Base-by-base conservation (phyloP, 2,888 invertebrate genomes). In the Pterobdella sp. region DNA sequence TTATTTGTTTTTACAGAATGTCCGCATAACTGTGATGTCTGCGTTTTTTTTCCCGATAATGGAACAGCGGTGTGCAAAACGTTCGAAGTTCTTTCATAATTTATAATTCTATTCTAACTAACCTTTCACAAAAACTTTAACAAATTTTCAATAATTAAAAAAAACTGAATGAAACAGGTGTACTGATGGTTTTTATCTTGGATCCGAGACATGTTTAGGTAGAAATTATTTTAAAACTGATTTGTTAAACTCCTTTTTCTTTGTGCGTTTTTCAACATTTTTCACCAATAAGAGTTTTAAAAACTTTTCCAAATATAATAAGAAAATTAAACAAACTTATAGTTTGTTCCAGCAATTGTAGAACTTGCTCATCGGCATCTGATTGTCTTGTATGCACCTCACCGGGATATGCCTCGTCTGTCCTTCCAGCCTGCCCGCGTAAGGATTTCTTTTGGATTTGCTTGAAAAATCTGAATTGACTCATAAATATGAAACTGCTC, bases 11-110 rank as follows among this genome's bases (percentile, higher is more conserved):
- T 18, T 70, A 10, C 42, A 73, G 73, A 35, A 34, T 73, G 73
- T 63, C 73, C 73, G 31, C 7, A 35, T 31, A 69, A 73, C 69
- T 73, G 73, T 18, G 65, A 29, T n/a, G 64, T 35, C 4, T 73
- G 73, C 63, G 3, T 26, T 1, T n/a, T 34, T 14, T 26, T 22
- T 4, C 10, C 35, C 1, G 63, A 7, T 37, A 71, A 71, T 29
- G 63, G 71, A 10, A 71, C 63, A 34, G 36, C 71, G 32, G 18
- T 26, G n/a, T 71, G 71, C 71, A 71, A 34, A 3, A 56, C 52
- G 56, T 35, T 49, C 68, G 3, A 1, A 29, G 10, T 68, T 68
- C 31, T 18, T 29, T 31, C 14, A 26, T 1, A 31, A 29, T n/a
- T 36, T 49, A 29, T 37, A 31, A 42, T 37, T 49, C 10, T n/a